A percentile compares a stretch with the other conserved stretches of the same genome.
Conservation (phyloP, 2,113 vertebrate genomes). For the Dermatemys mawii region DNA sequence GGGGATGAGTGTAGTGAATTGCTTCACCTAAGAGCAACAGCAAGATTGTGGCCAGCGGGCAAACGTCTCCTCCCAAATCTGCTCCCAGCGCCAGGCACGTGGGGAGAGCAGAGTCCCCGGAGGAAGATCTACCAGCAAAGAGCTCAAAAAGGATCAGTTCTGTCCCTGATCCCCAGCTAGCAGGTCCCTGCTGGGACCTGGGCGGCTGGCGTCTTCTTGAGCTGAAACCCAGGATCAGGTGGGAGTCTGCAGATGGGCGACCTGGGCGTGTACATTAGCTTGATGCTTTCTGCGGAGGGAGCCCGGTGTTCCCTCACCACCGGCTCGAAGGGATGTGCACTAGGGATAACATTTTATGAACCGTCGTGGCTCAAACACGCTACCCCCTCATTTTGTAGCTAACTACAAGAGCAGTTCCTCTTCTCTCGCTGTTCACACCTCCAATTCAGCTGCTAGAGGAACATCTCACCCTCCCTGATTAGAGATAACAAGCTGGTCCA, state of each 20-base stretch:
- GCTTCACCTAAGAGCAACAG: constrained; percentile 26
- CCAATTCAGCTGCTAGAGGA: no score
- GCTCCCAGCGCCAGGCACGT: background rate
- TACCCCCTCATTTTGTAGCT: background rate
- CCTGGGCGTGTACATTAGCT: background rate
- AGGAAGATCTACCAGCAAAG: background rate
- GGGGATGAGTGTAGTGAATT: background rate
- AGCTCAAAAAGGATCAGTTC: background rate
- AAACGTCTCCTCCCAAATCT: background rate
- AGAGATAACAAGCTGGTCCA: no score
- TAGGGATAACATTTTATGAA: background rate
- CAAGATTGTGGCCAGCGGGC: fast-evolving
- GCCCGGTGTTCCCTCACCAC: no score
- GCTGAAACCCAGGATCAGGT: background rate
- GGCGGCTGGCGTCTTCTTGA: no score
- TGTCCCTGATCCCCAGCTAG: background rate
- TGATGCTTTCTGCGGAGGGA: background rate
- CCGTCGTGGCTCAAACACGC: background rate
- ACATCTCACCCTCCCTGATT: no score
- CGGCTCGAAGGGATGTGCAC: background rate
- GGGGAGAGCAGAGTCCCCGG: background rate
- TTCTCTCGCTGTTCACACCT: no score
- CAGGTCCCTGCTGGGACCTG: background rate
- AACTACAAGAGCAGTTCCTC: no score
- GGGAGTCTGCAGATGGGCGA: no score